A percentile compares a stretch with the other conserved stretches of the same genome.
These are phyloP conservation scores for Helostoma temminkii DNA, from an alignment of 2,797 vertebrate genomes.

Conservation along the genomic window DNA sequence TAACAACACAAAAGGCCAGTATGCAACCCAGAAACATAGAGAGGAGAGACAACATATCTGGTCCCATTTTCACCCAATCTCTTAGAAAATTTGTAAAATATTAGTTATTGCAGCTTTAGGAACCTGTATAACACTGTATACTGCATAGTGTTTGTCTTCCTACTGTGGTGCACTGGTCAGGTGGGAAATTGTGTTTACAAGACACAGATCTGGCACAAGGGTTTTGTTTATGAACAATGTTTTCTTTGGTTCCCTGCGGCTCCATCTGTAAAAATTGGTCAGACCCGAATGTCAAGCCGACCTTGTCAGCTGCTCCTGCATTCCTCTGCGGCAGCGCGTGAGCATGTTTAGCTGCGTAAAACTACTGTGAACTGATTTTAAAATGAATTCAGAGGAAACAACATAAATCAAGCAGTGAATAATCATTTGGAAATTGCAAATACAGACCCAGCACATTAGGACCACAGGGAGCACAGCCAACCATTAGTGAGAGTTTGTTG, in stretches of 20 bases:
- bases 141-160: constrained; percentile 11
- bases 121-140: too few relatives aligned
- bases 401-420: constrained; percentile 76
- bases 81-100: too few relatives aligned
- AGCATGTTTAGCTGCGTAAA: constrained; percentile 40
- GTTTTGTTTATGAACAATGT: constrained; percentile 54
- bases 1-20: too few relatives aligned
- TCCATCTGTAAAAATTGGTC: constrained; percentile 56
- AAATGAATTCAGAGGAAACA: constrained; percentile 66
- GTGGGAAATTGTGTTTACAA: constrained; percentile 60
- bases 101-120: too few relatives aligned
- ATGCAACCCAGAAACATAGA: too few relatives aligned
- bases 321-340: constrained; percentile 28
- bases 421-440: constrained; percentile 76
- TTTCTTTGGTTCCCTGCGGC: constrained; percentile 49
- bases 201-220: constrained; percentile 45
- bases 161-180: constrained; percentile 31
- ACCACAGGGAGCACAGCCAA: constrained; percentile 75
- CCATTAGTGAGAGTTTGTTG: constrained; percentile 76
- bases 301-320: constrained; percentile 51
- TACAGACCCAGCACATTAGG: constrained; percentile 61
- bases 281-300: constrained; percentile 41
- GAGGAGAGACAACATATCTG: too few relatives aligned
- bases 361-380: constrained; percentile 48
- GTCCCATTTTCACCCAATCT: too few relatives aligned